Conservation (phyloP, 1,140 invertebrate genomes). For the Calephelis virginiensis region DNA sequence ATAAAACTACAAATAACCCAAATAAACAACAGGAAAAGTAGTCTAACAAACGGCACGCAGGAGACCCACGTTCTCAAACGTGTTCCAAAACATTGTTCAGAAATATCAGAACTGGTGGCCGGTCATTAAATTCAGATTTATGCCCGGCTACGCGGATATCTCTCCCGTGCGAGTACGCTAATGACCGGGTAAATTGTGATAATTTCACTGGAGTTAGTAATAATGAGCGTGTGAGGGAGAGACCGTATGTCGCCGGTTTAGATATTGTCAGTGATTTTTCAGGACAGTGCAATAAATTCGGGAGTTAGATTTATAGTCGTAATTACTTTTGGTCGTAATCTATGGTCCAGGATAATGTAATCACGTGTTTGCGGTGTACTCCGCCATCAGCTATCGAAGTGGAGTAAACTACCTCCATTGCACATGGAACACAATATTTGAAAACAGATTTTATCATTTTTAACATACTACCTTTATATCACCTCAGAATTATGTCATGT, state of each 20-base stretch:
- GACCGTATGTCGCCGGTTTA: conserved; percentile 40
- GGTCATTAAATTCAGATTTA: conserved; percentile 76
- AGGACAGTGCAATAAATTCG: background rate
- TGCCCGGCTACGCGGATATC: conserved; percentile 67
- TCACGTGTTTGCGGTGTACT: too few species aligned
- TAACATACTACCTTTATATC: too few species aligned
- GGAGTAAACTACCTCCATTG: too few species aligned
- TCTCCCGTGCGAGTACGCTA: conserved; percentile 75
- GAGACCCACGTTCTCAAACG: conserved; percentile 41
- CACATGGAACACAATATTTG: too few species aligned
- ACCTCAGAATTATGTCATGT: too few species aligned
- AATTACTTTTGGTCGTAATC: too few species aligned
- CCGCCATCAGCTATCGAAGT: too few species aligned
- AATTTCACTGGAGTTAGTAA: conserved; percentile 68
- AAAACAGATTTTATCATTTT: too few species aligned
- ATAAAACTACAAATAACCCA: conserved; percentile 13
- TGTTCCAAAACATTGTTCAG: conserved; percentile 58
- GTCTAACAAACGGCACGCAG: conserved; percentile 30
- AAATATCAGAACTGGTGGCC: conserved; percentile 57
- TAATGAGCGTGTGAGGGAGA: conserved; percentile 39
- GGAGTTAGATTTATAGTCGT: too few species aligned
- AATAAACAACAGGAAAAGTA: conserved; percentile 24
- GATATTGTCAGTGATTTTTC: conserved; percentile 17
- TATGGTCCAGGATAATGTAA: too few species aligned
- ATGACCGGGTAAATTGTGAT: conserved; percentile 78